A percentile compares a stretch with the other conserved stretches of the same genome.
Evolutionary conservation across 2,113 vertebrate genomes (phyloP).

Genomic region (Lucifuga dentata): DNA sequence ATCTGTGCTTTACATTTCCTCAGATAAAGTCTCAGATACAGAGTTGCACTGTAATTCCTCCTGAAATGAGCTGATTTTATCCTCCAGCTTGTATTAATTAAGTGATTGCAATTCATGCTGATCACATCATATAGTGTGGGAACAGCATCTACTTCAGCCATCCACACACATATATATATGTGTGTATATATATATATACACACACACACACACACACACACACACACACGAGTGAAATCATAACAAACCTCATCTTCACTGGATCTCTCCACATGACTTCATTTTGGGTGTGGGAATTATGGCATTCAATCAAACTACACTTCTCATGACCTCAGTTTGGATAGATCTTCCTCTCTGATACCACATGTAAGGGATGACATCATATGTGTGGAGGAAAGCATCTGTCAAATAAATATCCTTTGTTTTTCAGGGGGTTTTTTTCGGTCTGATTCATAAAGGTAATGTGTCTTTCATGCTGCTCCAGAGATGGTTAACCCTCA

Average conservation of each 20-base stretch:
- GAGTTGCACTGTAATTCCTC: neutral
- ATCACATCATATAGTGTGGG: conserved; percentile 55
- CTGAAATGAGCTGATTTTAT: conserved; percentile 18
- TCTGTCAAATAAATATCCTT: conserved; percentile 59
- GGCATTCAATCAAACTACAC: conserved; percentile 74
- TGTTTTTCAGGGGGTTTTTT: conserved; percentile 21
- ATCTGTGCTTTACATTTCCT: conserved; percentile 8
- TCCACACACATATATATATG: conserved; percentile 30
- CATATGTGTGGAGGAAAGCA: conserved; percentile 47
- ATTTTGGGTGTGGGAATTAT: conserved; percentile 75
- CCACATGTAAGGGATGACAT: conserved; percentile 64
- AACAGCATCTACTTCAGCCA: conserved; percentile 45
- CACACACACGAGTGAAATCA: conserved; percentile 64
- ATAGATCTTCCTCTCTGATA: conserved; percentile 63
- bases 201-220: too few species aligned
- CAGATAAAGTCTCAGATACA: conserved; percentile 17
- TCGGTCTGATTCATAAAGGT: conserved; percentile 3
- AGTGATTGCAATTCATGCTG: conserved; percentile 17
- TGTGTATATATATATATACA: too few species aligned
- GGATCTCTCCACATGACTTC: conserved; percentile 76
- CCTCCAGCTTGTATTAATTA: conserved; percentile 60
- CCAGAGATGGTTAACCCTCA: neutral
- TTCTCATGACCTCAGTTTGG: conserved; percentile 74
- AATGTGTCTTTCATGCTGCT: conserved; percentile 1
- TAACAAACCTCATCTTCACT: conserved; percentile 69